Percentiles rank a stretch among this genome's conserved stretches.
Evolutionary conservation across 2,888 invertebrate genomes (phyloP).

Genomic region (Agelastica alni): DNA sequence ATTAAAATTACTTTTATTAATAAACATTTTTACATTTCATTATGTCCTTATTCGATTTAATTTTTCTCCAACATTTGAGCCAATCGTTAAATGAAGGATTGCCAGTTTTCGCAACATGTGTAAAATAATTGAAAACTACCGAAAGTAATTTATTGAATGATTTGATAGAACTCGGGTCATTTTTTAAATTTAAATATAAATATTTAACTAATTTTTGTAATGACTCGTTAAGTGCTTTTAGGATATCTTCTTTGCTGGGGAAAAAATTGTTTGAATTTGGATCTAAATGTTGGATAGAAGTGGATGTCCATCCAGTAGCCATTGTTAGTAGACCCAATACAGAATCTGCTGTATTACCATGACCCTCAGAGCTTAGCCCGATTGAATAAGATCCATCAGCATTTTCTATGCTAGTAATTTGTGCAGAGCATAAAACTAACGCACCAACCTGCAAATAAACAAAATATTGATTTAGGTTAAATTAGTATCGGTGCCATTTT

Average conservation of each 20-base stretch:
- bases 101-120: background rate
- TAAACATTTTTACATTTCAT: no score
- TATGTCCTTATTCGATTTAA: no score
- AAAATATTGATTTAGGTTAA: no score
- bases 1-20: no score
- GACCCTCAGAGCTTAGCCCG: constrained; percentile 9
- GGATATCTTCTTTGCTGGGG: background rate
- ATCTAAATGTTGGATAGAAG: constrained; percentile 7
- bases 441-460: constrained; percentile 1
- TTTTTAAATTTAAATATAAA: background rate
- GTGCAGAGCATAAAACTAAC: constrained; percentile 5
- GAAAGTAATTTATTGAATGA: background rate
- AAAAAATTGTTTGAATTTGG: background rate
- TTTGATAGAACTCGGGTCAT: background rate
- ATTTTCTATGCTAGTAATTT: constrained; percentile 14
- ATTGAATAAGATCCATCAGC: constrained; percentile 22
- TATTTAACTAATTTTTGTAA: background rate
- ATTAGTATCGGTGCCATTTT: no score
- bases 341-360: constrained; percentile 12
- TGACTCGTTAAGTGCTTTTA: background rate
- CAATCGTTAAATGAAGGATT: background rate
- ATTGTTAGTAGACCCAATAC: constrained; percentile 6
- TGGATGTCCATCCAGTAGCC: constrained; percentile 18
- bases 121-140: background rate
- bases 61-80: background rate